phyloP scores from a whole-genome alignment of 2,113 vertebrate genomes.

The Marcusenius ussheri region DNA sequence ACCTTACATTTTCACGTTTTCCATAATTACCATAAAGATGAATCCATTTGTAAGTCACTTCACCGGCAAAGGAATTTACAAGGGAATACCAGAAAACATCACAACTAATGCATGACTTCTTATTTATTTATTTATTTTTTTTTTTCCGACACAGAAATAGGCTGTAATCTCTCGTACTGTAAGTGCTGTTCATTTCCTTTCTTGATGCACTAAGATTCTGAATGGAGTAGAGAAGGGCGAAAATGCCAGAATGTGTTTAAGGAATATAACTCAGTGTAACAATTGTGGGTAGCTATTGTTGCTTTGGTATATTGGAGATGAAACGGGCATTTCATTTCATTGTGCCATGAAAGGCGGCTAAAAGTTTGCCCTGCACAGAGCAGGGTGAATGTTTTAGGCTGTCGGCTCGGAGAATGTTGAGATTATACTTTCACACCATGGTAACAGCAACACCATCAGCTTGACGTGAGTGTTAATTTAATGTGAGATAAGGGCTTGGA shows the following conservation, averaged over 20 bases:
- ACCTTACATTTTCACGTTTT: background rate
- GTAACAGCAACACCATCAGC: slow-evolving; percentile 24
- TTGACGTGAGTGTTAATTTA: slow-evolving; percentile 45
- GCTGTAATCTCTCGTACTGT: background rate
- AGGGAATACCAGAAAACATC: background rate
- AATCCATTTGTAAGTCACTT: background rate
- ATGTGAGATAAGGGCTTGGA: slow-evolving; percentile 23
- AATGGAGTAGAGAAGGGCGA: slow-evolving; percentile 13
- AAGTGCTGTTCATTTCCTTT: background rate
- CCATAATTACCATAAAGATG: background rate
- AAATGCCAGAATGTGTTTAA: slow-evolving; percentile 25
- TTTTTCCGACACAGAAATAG: background rate
- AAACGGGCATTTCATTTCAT: slow-evolving; percentile 36
- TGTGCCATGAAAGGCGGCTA: slow-evolving; percentile 11
- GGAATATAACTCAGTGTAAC: slow-evolving; percentile 31
- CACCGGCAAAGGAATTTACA: background rate
- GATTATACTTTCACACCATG: slow-evolving; percentile 41
- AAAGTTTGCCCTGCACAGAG: slow-evolving; percentile 22
- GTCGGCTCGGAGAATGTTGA: slow-evolving; percentile 27
- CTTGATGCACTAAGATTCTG: slow-evolving; percentile 29
- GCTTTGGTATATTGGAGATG: slow-evolving; percentile 35
- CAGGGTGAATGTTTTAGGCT: slow-evolving; percentile 42
- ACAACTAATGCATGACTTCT: background rate
- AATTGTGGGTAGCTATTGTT: slow-evolving; percentile 35
- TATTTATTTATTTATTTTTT: background rate